These are phyloP conservation scores for Anoplolepis gracilipes DNA, from an alignment of 1,140 invertebrate species.

Conservation along the genomic window DNA sequence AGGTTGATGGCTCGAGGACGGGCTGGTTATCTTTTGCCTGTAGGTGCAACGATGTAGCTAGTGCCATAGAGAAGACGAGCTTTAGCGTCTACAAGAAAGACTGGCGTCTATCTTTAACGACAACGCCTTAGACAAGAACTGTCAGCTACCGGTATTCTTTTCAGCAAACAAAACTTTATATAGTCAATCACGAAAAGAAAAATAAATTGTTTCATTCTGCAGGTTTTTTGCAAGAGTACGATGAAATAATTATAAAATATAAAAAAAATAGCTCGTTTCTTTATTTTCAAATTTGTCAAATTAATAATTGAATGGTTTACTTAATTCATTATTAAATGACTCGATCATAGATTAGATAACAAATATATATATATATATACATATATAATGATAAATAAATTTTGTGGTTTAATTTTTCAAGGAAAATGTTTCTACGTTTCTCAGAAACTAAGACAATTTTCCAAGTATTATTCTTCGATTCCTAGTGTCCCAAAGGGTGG, in stretches of 20 bases:
- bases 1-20: constrained; percentile 67
- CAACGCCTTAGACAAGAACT: constrained; percentile 38
- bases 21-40: constrained; percentile 73
- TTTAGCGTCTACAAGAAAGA: constrained; percentile 68
- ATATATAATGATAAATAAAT: constrained; percentile 7
- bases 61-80: constrained; percentile 61
- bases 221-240: constrained; percentile 10
- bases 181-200: constrained; percentile 22
- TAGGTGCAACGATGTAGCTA: constrained; percentile 69
- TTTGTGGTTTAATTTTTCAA: background rate
- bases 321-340: background rate
- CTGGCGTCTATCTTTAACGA: constrained; percentile 69
- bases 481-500: constrained; percentile 74
- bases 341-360: background rate
- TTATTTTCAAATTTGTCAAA: background rate
- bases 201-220: background rate
- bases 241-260: background rate
- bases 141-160: constrained; percentile 40
- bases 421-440: background rate
- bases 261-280: too few relatives aligned
- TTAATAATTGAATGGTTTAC: too few relatives aligned
- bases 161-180: constrained; percentile 39
- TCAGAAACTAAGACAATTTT: constrained; percentile 14
- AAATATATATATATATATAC: background rate
- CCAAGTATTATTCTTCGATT: constrained; percentile 63